Evolutionary conservation across 2,113 vertebrate genomes (phyloP).

Genomic region (Pseudopipra pipra): DNA sequence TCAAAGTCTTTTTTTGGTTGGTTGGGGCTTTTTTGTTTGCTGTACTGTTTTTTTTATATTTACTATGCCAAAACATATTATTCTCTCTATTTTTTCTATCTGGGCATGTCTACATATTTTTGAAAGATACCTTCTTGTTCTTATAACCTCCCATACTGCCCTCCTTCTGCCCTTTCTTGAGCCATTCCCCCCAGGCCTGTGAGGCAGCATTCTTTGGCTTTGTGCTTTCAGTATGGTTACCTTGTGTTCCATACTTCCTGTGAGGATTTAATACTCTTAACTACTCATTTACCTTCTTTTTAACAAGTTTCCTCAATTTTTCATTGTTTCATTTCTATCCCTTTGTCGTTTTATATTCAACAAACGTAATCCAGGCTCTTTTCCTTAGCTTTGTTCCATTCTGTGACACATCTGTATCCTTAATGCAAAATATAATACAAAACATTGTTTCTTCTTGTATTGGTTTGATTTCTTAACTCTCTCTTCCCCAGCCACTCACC

Average conservation of each 20-base stretch:
- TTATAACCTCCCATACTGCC: not conserved
- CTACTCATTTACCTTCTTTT: not conserved
- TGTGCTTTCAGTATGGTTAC: not conserved
- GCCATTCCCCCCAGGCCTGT: not conserved
- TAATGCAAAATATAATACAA: not conserved
- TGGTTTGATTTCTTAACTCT: not conserved
- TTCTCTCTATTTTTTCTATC: not conserved
- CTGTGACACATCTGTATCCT: not conserved
- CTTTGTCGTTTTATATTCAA: not conserved
- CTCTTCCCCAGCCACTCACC: not conserved
- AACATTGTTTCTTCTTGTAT: not conserved
- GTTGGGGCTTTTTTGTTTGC: not conserved
- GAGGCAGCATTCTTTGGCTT: not conserved
- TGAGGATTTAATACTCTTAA: not conserved
- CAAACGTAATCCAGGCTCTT: not conserved
- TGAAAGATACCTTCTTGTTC: not conserved
- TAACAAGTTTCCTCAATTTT: not conserved
- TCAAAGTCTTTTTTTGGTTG: not conserved
- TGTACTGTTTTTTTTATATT: not conserved
- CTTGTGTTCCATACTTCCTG: not conserved
- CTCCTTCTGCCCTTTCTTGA: not conserved
- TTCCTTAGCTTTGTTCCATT: not conserved
- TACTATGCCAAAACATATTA: not conserved
- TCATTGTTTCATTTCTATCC: not conserved
- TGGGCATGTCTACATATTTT: not conserved